A percentile compares a stretch with the other conserved stretches of the same genome.
Evolutionary conservation across 2,888 invertebrate species (phyloP).

Genomic region (Macrophya annulata): DNA sequence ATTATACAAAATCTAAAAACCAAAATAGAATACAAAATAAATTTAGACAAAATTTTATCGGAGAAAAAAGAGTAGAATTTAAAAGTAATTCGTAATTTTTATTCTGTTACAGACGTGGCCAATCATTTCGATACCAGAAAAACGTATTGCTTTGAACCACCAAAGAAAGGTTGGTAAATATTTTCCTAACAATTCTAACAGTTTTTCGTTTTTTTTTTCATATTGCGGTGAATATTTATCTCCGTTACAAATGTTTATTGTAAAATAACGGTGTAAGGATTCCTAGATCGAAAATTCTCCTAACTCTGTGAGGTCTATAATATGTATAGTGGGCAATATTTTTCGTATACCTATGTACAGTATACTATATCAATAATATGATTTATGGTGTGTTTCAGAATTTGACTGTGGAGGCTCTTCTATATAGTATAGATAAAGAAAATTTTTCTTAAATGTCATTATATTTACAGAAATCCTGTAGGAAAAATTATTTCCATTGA

Average conservation of each 20-base stretch:
- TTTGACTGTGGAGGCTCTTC: conserved; percentile 48
- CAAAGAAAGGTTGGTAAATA: conserved; percentile 43
- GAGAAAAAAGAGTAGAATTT: background rate
- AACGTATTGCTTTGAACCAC: conserved; percentile 35
- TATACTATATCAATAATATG: background rate
- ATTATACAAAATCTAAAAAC: background rate
- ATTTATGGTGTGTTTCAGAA: conserved; percentile 41
- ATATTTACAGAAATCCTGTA: conserved; percentile 42
- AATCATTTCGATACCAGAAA: background rate
- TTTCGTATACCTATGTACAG: background rate
- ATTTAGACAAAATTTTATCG: background rate
- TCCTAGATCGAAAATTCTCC: background rate
- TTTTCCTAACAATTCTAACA: background rate
- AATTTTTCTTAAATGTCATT: conserved; percentile 41
- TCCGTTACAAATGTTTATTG: background rate
- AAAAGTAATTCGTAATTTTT: background rate
- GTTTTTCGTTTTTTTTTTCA: background rate
- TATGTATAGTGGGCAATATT: background rate
- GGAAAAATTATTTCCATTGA: conserved; percentile 41
- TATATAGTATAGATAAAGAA: conserved; percentile 29
- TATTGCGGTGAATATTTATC: background rate
- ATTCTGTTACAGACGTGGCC: conserved; percentile 47
- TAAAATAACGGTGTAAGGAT: background rate
- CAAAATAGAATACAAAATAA: background rate
- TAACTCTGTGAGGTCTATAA: background rate